Evolutionary conservation across 2,888 invertebrate genomes (phyloP).

Genomic region (Nomada fabriciana): DNA sequence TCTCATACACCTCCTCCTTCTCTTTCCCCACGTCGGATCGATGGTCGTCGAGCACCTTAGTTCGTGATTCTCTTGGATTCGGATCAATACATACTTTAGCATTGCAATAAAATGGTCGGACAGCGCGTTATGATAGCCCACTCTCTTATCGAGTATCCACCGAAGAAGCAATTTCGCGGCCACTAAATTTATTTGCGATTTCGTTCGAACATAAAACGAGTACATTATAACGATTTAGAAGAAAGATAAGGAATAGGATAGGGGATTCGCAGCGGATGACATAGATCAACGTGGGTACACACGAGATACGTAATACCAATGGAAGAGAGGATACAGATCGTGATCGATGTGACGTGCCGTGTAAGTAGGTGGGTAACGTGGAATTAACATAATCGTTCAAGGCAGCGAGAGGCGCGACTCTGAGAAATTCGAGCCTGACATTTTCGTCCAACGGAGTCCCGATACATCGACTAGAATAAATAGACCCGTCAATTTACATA

Average conservation of each 20-base stretch:
- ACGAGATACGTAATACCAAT: not conserved
- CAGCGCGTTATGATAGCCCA: slow-evolving; percentile 74
- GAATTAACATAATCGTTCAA: slow-evolving; percentile 71
- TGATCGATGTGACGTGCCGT: not conserved
- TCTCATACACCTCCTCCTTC: slow-evolving; percentile 58
- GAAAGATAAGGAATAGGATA: not conserved
- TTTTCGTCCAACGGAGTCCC: slow-evolving; percentile 75
- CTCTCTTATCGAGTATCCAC: slow-evolving; percentile 70
- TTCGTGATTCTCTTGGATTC: slow-evolving; percentile 75
- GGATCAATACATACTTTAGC: slow-evolving; percentile 76
- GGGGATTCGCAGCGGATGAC: not conserved
- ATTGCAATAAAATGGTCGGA: slow-evolving; percentile 76
- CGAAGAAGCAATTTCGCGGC: slow-evolving; percentile 65
- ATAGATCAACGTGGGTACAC: too few relatives aligned
- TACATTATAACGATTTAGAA: slow-evolving; percentile 39
- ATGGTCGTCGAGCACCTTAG: slow-evolving; percentile 75
- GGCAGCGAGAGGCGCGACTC: slow-evolving; percentile 27
- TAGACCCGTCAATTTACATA: slow-evolving; percentile 83
- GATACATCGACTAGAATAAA: slow-evolving; percentile 82
- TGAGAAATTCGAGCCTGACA: slow-evolving; percentile 75
- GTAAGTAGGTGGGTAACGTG: slow-evolving; percentile 10
- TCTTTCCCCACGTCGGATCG: slow-evolving; percentile 67
- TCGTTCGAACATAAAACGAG: slow-evolving; percentile 44
- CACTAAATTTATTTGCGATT: slow-evolving; percentile 69
- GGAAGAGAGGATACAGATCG: not conserved